Evolutionary conservation across 2,888 invertebrate genomes (phyloP).

Genomic region (Eilema sororculum): DNA sequence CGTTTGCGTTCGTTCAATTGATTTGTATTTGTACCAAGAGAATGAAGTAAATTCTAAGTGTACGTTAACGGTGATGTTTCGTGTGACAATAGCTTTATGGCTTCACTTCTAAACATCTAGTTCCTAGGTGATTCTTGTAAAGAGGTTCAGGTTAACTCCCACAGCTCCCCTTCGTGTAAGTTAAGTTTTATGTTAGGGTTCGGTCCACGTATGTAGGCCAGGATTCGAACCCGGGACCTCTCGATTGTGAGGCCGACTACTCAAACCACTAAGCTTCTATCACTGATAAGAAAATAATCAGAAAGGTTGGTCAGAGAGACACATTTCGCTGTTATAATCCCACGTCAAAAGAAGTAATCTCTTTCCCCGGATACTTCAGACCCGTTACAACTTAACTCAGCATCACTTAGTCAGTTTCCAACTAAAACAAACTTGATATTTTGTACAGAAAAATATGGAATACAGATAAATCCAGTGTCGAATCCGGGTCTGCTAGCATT

Average conservation of each 20-base stretch:
- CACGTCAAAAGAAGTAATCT: not conserved
- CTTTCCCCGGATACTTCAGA: not conserved
- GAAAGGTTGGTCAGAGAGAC: too few relatives aligned
- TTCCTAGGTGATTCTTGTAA: too few relatives aligned
- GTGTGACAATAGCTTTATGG: not conserved
- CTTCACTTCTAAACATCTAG: not conserved
- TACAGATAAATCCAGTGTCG: slow-evolving; percentile 3
- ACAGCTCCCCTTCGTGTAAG: not conserved
- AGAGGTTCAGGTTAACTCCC: too few relatives aligned
- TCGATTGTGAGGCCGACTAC: too few relatives aligned
- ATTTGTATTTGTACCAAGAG: not conserved
- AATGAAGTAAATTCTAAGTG: not conserved
- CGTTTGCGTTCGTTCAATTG: not conserved
- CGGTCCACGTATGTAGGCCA: too few relatives aligned
- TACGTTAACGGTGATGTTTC: not conserved
- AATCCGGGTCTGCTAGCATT: slow-evolving; percentile 16
- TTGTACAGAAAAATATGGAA: not conserved
- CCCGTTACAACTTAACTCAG: not conserved
- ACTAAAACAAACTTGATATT: not conserved
- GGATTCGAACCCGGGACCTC: too few relatives aligned
- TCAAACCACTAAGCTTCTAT: too few relatives aligned
- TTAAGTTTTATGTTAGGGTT: too few relatives aligned
- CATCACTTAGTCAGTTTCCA: not conserved
- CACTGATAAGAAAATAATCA: too few relatives aligned
- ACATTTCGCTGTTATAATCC: too few relatives aligned